phyloP scores from a whole-genome alignment of 1,140 invertebrate genomes.

The Drosophila ogumai region DNA sequence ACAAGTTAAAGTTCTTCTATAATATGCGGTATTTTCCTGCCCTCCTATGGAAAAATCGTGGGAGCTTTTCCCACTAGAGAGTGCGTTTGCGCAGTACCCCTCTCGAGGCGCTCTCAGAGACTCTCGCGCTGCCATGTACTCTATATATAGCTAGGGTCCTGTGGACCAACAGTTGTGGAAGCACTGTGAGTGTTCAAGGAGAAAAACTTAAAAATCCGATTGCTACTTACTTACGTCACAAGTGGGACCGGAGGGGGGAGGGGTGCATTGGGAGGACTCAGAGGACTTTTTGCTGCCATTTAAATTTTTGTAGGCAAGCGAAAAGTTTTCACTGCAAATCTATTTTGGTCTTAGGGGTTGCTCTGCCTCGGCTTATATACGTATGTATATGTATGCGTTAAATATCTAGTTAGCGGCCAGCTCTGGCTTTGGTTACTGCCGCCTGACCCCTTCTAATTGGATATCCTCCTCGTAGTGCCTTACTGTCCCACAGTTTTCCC shows the following conservation, averaged over 20 bases:
- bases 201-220: slow-evolving; percentile 24
- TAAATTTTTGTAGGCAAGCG: slow-evolving; percentile 14
- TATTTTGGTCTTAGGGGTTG: slow-evolving; percentile 15
- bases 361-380: not conserved
- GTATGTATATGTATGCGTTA: slow-evolving; percentile 6
- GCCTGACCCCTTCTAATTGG: slow-evolving; percentile 3
- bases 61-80: slow-evolving; percentile 3
- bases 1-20: not conserved
- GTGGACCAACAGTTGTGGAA: slow-evolving; percentile 6
- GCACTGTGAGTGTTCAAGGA: slow-evolving; percentile 18
- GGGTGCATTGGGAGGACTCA: slow-evolving; percentile 12
- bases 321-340: slow-evolving; percentile 20
- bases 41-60: not conserved
- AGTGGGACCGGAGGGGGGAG: slow-evolving; percentile 2
- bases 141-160: slow-evolving; percentile 7
- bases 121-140: slow-evolving; percentile 1
- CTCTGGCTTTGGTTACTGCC: not conserved
- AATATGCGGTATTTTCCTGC: slow-evolving; percentile 3
- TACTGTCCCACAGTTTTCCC: not conserved
- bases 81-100: slow-evolving; percentile 2
- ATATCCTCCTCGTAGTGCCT: not conserved
- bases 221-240: slow-evolving; percentile 24
- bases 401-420: slow-evolving; percentile 13
- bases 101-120: slow-evolving; percentile 1
- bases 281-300: slow-evolving; percentile 16